These are phyloP conservation scores for Drosophila takahashii DNA, from an alignment of 1,140 invertebrate species.

Conservation along the genomic window DNA sequence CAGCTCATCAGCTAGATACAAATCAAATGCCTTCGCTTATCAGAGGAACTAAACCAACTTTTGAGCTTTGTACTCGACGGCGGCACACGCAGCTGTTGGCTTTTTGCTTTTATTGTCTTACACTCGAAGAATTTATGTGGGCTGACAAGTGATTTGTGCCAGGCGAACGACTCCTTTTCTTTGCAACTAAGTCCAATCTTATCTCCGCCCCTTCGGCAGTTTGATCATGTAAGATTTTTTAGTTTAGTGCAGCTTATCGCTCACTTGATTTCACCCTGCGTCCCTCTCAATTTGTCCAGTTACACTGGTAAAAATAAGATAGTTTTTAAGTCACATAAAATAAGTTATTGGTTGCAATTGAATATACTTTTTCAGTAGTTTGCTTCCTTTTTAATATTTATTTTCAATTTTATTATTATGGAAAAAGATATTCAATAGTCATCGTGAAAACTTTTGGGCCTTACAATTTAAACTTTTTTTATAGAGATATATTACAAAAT, in stretches of 20 bases:
- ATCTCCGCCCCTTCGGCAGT: constrained; percentile 36
- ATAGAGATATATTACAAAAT: too few species aligned
- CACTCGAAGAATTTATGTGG: constrained; percentile 41
- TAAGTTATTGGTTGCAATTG: too few species aligned
- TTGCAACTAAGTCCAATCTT: constrained; percentile 48
- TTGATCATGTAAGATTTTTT: constrained; percentile 60
- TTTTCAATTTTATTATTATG: too few species aligned
- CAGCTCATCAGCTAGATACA: constrained; percentile 31
- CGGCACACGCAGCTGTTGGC: constrained; percentile 22
- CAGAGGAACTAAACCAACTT: constrained; percentile 36
- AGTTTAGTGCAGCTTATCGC: constrained; percentile 42
- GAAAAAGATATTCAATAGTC: too few species aligned
- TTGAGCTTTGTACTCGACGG: constrained; percentile 38
- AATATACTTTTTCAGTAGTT: background rate
- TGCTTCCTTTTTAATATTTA: background rate
- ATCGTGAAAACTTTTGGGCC: too few species aligned
- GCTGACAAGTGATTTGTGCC: constrained; percentile 27
- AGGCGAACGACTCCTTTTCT: constrained; percentile 20
- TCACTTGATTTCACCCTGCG: background rate
- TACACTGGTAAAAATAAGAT: constrained; percentile 2
- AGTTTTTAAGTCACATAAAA: background rate
- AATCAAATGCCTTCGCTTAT: constrained; percentile 36
- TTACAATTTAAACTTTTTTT: too few species aligned
- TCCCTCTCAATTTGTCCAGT: background rate
- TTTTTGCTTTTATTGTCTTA: constrained; percentile 25